These are phyloP conservation scores for Tenthredo scrophulariae DNA, from an alignment of 2,888 invertebrate species.

Conservation along the genomic window DNA sequence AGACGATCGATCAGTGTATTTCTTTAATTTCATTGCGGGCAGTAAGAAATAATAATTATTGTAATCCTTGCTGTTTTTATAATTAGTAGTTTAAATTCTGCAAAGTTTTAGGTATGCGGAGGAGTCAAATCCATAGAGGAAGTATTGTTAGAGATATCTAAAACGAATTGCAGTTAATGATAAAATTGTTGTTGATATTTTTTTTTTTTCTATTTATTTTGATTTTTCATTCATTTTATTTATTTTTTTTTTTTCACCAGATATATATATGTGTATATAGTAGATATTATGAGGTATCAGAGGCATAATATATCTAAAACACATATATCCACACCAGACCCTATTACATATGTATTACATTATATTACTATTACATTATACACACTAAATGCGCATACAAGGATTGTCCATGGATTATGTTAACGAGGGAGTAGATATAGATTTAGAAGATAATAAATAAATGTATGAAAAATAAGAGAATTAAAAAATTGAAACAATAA, in stretches of 20 bases:
- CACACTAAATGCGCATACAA: slow-evolving; percentile 17
- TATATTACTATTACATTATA: too few species aligned
- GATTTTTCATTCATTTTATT: slow-evolving; percentile 16
- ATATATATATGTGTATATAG: neutral
- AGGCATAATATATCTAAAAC: slow-evolving; percentile 13
- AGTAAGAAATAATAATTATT: neutral
- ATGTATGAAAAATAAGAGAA: too few species aligned
- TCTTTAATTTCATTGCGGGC: slow-evolving; percentile 25
- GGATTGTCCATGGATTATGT: slow-evolving; percentile 56
- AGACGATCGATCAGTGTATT: slow-evolving; percentile 22
- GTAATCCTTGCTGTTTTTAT: neutral
- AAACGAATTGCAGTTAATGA: neutral
- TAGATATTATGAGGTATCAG: neutral
- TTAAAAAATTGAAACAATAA: neutral
- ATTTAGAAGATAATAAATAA: slow-evolving; percentile 23
- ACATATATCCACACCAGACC: neutral
- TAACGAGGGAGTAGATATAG: slow-evolving; percentile 38
- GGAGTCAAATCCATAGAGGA: neutral
- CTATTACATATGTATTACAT: neutral
- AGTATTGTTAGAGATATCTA: neutral
- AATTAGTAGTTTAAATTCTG: neutral
- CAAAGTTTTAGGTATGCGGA: neutral
- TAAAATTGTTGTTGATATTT: neutral
- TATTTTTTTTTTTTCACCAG: neutral
- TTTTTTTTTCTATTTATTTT: slow-evolving; percentile 12